Base-by-base conservation (phyloP, 2,113 vertebrate genomes). In the Protobothrops flavoviridis region DNA sequence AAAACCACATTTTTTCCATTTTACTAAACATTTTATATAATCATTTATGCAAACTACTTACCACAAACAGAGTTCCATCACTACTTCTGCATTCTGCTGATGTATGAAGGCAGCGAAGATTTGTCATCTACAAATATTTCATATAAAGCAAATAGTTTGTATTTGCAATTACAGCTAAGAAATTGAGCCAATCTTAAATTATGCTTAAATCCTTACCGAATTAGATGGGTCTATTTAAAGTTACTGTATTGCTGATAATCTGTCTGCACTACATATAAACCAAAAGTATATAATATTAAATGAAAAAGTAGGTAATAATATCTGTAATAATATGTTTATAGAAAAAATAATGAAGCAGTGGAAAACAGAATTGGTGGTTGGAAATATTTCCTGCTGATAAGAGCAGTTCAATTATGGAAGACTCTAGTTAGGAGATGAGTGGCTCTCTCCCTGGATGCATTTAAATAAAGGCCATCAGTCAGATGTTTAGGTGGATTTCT, bases 51-150 rank as follows among this genome's bases (percentile, higher is more conserved):
- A 74, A 90, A 93, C 88, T 81, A 96, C 98, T 98, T 96, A 99
- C 99, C 98, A 99, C 98, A 98, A 99, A 99, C 86, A 99, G 97
- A 91, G 98, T 97, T 95, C 98, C 99, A 91, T 98, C 99, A 33
- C 98, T 98, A 97, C 98, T 97, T 95, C 96, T 97, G 1, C 98
- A 97, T 13, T 94, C 97, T 93, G 98, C 96, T 81, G 99, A 98
- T 94, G 94, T 97, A 94, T 99, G 99, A 61, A 99, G 94, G 95
- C 97, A 97, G 90, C 98, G 98, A 92, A 98, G 96, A 92, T 98
- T 98, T 95, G 97, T 98, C 91, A 98, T 97, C 99, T 99, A 96
- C 48, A 97, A 94, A 94, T 26, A 93, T 3, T 89, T 11, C 61
- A 88, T 33, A 86, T 9, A 87, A 90, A n/a, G 61, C 50, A 69